Conservation (phyloP, 2,888 invertebrate genomes). For the Tholera decimalis region DNA sequence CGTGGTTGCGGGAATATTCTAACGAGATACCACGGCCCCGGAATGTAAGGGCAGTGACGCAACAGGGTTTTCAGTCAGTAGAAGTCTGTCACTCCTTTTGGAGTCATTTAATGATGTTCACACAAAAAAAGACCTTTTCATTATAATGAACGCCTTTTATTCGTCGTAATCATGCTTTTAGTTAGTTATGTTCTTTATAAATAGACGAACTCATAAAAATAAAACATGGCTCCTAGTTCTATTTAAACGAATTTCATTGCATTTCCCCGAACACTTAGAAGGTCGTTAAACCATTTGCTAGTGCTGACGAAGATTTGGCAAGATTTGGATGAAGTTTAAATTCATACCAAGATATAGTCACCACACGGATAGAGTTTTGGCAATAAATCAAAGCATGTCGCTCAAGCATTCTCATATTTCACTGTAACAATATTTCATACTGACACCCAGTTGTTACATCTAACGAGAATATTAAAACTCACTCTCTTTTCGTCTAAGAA, state of each 20-base stretch:
- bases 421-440: conserved; percentile 42
- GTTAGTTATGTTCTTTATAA: background rate
- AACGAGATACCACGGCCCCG: no score
- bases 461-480: background rate
- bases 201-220: conserved; percentile 22
- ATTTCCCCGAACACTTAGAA: conserved; percentile 32
- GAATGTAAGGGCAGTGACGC: no score
- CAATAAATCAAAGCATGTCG: conserved; percentile 71
- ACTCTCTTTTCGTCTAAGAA: background rate
- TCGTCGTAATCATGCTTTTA: background rate
- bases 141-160: background rate
- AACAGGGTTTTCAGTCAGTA: no score
- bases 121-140: background rate
- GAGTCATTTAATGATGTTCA: no score
- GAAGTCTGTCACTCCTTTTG: no score
- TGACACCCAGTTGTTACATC: conserved; percentile 35
- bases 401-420: conserved; percentile 58
- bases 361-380: conserved; percentile 64
- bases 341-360: conserved; percentile 62
- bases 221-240: conserved; percentile 19
- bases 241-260: conserved; percentile 19
- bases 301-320: conserved; percentile 63
- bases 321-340: conserved; percentile 63
- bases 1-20: no score
- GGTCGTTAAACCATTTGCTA: conserved; percentile 66